Evolutionary conservation across 2,797 vertebrate species (phyloP).

Genomic region (Geotrypetes seraphini): DNA sequence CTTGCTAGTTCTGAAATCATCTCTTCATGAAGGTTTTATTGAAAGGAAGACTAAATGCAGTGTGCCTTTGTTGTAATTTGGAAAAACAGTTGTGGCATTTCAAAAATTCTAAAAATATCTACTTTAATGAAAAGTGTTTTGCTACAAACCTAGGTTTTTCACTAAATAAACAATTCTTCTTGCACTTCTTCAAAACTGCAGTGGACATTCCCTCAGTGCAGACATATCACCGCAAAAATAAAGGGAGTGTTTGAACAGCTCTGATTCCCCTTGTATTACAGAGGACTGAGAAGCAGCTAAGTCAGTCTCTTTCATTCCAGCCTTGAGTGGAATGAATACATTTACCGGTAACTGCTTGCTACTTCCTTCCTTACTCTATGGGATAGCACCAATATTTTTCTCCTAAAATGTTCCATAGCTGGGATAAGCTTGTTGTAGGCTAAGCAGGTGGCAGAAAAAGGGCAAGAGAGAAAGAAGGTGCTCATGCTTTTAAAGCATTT

Average conservation of each 20-base stretch:
- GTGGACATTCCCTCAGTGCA: constrained; percentile 49
- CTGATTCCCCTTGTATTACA: too few relatives aligned
- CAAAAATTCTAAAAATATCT: constrained; percentile 75
- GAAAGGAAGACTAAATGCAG: constrained; percentile 69
- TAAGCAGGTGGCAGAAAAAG: constrained; percentile 35
- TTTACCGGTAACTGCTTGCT: constrained; percentile 24
- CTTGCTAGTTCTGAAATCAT: too few relatives aligned
- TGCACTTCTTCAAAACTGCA: constrained; percentile 52
- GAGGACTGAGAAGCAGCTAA: constrained; percentile 8
- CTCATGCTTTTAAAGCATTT: constrained; percentile 47
- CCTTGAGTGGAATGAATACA: constrained; percentile 24
- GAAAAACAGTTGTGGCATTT: constrained; percentile 64
- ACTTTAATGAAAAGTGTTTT: constrained; percentile 72
- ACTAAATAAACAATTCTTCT: constrained; percentile 69
- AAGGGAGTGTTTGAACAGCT: constrained; percentile 41
- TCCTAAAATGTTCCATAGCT: too few relatives aligned
- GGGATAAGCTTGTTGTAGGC: constrained; percentile 24
- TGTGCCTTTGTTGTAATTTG: constrained; percentile 61
- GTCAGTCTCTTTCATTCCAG: constrained; percentile 18
- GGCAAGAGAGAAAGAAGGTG: constrained; percentile 27
- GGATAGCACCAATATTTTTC: constrained; percentile 38
- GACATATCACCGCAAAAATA: constrained; percentile 37
- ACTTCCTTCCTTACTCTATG: constrained; percentile 29
- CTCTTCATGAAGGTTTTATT: constrained; percentile 55
- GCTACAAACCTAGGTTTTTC: constrained; percentile 73